Evolutionary conservation across 2,797 vertebrate species (phyloP).

Genomic region (Lacerta viridis): DNA sequence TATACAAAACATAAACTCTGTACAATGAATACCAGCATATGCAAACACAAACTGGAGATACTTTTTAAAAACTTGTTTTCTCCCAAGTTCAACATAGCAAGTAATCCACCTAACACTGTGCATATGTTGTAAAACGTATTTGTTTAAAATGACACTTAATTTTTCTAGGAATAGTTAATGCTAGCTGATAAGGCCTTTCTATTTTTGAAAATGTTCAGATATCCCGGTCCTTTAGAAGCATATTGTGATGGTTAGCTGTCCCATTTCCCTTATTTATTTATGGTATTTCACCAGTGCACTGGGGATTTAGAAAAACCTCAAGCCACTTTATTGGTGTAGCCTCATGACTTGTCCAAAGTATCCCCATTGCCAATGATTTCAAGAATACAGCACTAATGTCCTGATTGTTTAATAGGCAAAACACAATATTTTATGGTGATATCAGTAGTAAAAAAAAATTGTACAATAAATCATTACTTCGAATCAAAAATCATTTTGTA

Average conservation of each 20-base stretch:
- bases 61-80: background rate
- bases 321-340: background rate
- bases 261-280: slow-evolving; percentile 4
- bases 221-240: background rate
- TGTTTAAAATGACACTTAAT: background rate
- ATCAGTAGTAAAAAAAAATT: slow-evolving; percentile 35
- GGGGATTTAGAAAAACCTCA: background rate
- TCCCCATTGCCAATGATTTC: background rate
- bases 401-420: background rate
- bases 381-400: background rate
- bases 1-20: background rate
- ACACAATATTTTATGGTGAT: slow-evolving; percentile 1
- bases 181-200: background rate
- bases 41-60: background rate
- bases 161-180: background rate
- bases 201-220: background rate
- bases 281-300: background rate
- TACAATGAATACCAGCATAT: background rate
- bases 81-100: background rate
- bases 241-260: background rate
- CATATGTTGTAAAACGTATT: background rate
- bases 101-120: background rate
- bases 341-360: background rate
- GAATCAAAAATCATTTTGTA: slow-evolving; percentile 19
- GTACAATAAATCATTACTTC: slow-evolving; percentile 29